These are phyloP conservation scores for Crenuchus spilurus DNA, from an alignment of 2,797 vertebrate genomes.

Conservation along the genomic window DNA sequence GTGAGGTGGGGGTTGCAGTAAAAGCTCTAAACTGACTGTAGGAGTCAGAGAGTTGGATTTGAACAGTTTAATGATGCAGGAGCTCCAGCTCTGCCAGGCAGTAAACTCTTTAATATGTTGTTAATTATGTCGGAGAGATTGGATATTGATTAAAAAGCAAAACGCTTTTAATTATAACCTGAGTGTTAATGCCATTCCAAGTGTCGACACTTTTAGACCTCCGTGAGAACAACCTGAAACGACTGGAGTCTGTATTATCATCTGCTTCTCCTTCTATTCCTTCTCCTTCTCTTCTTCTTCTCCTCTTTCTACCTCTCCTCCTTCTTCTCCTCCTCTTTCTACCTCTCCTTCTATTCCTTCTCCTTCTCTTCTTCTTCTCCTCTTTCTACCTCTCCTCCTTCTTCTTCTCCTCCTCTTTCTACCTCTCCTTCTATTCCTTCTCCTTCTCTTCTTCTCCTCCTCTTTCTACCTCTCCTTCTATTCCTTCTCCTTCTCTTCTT, in stretches of 20 bases:
- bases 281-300: conserved; percentile 30
- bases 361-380: no score
- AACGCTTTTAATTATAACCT: conserved; percentile 78
- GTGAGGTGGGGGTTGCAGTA: conserved; percentile 47
- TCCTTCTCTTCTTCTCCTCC: no score
- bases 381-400: no score
- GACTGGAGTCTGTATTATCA: conserved; percentile 50
- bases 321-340: no score
- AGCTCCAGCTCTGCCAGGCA: conserved; percentile 71
- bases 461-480: no score
- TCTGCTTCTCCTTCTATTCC: neutral
- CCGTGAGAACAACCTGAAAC: conserved; percentile 63
- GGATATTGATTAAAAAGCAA: conserved; percentile 82
- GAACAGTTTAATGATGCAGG: conserved; percentile 77
- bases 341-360: no score
- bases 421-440: no score
- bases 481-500: no score
- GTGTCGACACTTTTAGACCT: conserved; percentile 66
- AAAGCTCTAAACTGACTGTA: conserved; percentile 65
- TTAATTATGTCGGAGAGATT: conserved; percentile 83
- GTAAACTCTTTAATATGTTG: conserved; percentile 79
- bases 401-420: no score
- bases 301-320: conserved; percentile 12
- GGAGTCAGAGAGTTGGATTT: conserved; percentile 75
- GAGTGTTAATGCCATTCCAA: conserved; percentile 66